Base-by-base conservation (phyloP, 2,888 invertebrate species). In the Phortica magna region DNA sequence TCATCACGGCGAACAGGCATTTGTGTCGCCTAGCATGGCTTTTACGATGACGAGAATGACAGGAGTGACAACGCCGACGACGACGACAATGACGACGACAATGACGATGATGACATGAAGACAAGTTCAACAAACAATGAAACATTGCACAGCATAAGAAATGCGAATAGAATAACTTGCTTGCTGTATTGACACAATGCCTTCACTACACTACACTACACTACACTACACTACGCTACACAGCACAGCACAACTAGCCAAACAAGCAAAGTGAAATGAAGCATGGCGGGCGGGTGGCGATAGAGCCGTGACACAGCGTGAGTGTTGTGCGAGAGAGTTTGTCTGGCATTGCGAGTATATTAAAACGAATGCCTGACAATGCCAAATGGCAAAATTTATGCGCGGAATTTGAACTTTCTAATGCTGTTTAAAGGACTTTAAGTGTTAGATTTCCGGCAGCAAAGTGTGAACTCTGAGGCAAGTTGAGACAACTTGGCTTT, bases 361-460 rank as follows among this genome's bases (percentile, higher is more conserved):
- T 61, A 61, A 61, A 61, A 48, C 64, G 64, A 74, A 74, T 74
- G 74, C 74, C 39, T 19, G 42, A 53, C 55, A 55, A 7, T 55
- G 74, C 74, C 65, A 48, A 61, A 31, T 7, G 43, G 48, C 6
- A 64, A 68, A 75, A 75, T 75, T 75, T 75, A 75, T 75, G 74
- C 68, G 65, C 61, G 80, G 79, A 79, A 77, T 78, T 78, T 82
- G 79, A 85, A 85, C 85, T 85, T 87, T 88, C 87, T 85, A 88
- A 85, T 85, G 88, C 88, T 85, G 87, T 85, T 85, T 85, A 87
- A 85, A 85, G 85, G 85, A 85, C 85, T 85, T 85, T 85, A 88
- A 85, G 85, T 85, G 87, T 83, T 87, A 87, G 87, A 85, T 85
- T 88, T 85, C 87, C 85, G 85, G 84, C 79, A 79, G 57, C 77